phyloP scores from a whole-genome alignment of 2,888 invertebrate species.

The Panzeria rudis region DNA sequence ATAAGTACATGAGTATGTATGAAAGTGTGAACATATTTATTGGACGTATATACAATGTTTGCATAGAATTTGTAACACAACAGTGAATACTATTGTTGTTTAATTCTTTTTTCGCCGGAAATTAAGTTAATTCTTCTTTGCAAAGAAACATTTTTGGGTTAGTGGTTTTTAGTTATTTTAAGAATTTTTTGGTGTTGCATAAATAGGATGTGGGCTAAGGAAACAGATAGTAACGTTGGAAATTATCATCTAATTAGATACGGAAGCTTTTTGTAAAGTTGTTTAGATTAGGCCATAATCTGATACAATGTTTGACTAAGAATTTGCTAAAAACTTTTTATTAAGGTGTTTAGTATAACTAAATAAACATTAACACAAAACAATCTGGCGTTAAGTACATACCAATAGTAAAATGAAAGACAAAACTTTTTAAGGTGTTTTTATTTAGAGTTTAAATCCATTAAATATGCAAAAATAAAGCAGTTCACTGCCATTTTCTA shows the following conservation, averaged over 20 bases:
- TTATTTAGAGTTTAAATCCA: no score
- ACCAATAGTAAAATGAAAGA: no score
- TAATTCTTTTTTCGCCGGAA: conserved; percentile 22
- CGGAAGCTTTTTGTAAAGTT: not conserved
- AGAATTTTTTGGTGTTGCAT: not conserved
- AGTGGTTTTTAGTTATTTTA: conserved; percentile 7
- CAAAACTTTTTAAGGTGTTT: no score
- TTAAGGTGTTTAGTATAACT: no score
- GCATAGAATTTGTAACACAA: conserved; percentile 22
- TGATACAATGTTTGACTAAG: not conserved
- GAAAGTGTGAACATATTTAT: not conserved
- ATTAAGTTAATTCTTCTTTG: not conserved
- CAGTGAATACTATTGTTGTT: conserved; percentile 37
- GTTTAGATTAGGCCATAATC: not conserved
- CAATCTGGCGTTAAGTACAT: no score
- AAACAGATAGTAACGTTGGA: not conserved
- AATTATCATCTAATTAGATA: conserved; percentile 1
- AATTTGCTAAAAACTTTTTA: not conserved
- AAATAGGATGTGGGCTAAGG: not conserved
- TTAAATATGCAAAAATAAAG: no score
- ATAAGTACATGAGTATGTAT: no score
- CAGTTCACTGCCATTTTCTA: no score
- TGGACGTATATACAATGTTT: not conserved
- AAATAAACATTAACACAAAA: no score
- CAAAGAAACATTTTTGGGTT: conserved; percentile 19